Conservation (phyloP, 2,888 invertebrate species). For the Podabrus alpinus region DNA sequence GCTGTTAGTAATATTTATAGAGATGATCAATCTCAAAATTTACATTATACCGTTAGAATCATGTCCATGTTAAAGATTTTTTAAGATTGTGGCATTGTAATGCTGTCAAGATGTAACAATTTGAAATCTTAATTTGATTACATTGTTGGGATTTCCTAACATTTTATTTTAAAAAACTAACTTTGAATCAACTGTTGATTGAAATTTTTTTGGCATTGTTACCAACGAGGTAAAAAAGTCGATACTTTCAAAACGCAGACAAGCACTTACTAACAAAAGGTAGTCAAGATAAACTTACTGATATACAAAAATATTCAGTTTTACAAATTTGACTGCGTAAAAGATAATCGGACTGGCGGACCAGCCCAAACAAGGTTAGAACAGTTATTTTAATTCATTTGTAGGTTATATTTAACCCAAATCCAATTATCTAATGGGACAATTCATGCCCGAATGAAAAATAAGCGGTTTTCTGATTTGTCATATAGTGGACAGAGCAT, state of each 20-base stretch:
- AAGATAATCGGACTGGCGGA: too few species aligned
- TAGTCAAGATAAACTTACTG: too few species aligned
- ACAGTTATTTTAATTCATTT: too few species aligned
- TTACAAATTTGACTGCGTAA: too few species aligned
- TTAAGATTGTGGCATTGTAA: background rate
- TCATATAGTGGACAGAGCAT: too few species aligned
- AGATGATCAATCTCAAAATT: background rate
- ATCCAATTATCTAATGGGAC: too few species aligned
- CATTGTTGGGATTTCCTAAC: background rate
- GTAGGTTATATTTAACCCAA: too few species aligned
- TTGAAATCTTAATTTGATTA: background rate
- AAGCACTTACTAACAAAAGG: background rate
- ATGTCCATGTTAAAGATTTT: background rate
- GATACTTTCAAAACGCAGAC: background rate
- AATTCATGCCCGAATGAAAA: too few species aligned
- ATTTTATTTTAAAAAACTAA: background rate
- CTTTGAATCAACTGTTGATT: background rate
- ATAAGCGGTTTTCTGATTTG: too few species aligned
- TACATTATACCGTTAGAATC: background rate
- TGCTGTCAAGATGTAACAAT: background rate
- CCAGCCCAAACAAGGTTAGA: too few species aligned
- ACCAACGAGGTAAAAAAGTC: background rate
- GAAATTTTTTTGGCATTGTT: background rate
- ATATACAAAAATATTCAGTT: too few species aligned
- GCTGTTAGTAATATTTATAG: background rate